Evolutionary conservation across 1,140 invertebrate species (phyloP).

Genomic region (Cydia pomonella): DNA sequence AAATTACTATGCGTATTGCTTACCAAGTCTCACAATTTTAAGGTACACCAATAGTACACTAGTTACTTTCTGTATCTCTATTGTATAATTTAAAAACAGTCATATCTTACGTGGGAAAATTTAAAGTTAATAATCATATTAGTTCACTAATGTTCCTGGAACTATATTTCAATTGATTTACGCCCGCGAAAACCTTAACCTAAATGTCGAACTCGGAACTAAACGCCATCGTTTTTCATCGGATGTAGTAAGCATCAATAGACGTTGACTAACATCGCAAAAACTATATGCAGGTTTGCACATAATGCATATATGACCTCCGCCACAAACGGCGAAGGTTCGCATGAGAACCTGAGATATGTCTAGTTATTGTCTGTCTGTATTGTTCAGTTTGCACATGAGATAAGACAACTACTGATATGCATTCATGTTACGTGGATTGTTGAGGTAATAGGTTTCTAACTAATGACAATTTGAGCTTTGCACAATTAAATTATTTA

Average conservation of each 20-base stretch:
- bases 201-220: slow-evolving; percentile 17
- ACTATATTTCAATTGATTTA: not conserved
- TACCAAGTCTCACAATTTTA: too few species aligned
- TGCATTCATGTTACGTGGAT: not conserved
- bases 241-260: slow-evolving; percentile 13
- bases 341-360: slow-evolving; percentile 34
- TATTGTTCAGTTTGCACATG: slow-evolving; percentile 20
- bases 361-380: slow-evolving; percentile 32
- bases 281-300: slow-evolving; percentile 18
- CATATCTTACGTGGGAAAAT: not conserved
- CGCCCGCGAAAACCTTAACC: not conserved
- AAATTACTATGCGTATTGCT: too few species aligned
- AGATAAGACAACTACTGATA: slow-evolving; percentile 17
- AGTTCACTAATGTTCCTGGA: not conserved
- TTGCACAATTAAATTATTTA: not conserved
- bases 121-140: not conserved
- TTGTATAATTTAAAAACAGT: not conserved
- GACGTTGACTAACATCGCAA: not conserved
- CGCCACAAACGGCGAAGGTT: slow-evolving; percentile 23
- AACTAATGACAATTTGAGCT: not conserved
- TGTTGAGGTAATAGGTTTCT: not conserved
- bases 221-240: not conserved
- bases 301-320: slow-evolving; percentile 2
- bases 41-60: too few species aligned
- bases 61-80: not conserved